phyloP scores from a whole-genome alignment of 2,113 vertebrate species.

The Vulpes ferrilata region DNA sequence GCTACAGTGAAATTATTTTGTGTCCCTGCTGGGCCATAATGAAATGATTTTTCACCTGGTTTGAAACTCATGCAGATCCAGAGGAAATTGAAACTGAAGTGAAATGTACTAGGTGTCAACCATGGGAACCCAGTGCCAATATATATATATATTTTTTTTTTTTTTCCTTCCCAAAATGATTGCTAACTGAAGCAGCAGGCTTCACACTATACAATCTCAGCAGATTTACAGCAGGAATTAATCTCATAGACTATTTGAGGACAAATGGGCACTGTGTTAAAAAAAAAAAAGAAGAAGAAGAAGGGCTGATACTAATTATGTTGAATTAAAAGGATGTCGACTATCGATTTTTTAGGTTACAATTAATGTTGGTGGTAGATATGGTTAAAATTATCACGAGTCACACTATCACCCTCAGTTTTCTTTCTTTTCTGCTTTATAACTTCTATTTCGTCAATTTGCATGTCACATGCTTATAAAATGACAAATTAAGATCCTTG shows the following conservation, averaged over 20 bases:
- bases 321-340: neutral
- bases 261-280: neutral
- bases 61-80: constrained; percentile 70
- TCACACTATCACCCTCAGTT: neutral
- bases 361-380: neutral
- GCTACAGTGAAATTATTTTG: constrained; percentile 68
- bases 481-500: neutral
- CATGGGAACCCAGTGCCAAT: neutral
- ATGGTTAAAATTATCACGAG: neutral
- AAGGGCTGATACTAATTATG: neutral
- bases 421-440: neutral
- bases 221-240: neutral
- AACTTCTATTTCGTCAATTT: neutral
- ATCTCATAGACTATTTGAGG: neutral
- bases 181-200: constrained; percentile 38
- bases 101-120: constrained; percentile 55
- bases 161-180: neutral
- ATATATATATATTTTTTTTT: too few species aligned
- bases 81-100: constrained; percentile 65
- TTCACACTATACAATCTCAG: constrained; percentile 32
- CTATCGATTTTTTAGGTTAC: neutral
- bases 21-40: constrained; percentile 77
- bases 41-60: constrained; percentile 77
- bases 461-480: neutral
- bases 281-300: neutral